Conservation (phyloP, 1,140 invertebrate genomes). For the Plutomurus gul region DNA sequence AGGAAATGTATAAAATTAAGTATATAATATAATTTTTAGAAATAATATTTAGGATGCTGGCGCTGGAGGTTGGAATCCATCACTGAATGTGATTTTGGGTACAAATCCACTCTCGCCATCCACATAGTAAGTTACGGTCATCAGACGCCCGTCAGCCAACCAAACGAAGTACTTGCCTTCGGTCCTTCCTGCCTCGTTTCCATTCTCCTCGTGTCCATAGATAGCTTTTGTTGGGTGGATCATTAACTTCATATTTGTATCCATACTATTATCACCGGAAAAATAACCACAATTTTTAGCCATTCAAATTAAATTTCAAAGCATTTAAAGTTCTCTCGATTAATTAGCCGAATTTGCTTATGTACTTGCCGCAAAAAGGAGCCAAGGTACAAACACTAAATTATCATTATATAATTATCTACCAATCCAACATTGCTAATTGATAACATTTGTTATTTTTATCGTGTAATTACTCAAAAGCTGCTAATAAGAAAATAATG, state of each 20-base stretch:
- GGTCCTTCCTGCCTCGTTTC: constrained; percentile 66
- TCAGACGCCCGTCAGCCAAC: constrained; percentile 69
- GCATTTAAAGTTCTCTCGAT: too few relatives aligned
- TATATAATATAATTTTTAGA: background rate
- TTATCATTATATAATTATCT: too few relatives aligned
- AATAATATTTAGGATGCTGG: background rate
- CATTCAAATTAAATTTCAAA: too few relatives aligned
- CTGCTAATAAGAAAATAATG: too few relatives aligned
- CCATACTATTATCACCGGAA: constrained; percentile 64
- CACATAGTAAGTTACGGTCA: constrained; percentile 71
- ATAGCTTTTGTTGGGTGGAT: constrained; percentile 67
- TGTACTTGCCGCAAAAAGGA: too few relatives aligned
- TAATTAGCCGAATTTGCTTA: too few relatives aligned
- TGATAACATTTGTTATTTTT: too few relatives aligned
- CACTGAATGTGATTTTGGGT: constrained; percentile 65
- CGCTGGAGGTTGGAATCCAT: constrained; percentile 36
- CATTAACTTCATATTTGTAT: constrained; percentile 73
- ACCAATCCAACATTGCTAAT: too few relatives aligned
- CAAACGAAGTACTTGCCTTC: constrained; percentile 67
- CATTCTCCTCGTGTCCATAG: constrained; percentile 68
- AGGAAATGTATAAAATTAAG: background rate
- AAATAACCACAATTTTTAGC: background rate
- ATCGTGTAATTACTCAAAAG: too few relatives aligned
- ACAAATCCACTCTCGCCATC: constrained; percentile 71
- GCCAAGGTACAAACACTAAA: too few relatives aligned